Percentiles rank a stretch among this genome's conserved stretches.
Evolutionary conservation across 2,797 vertebrate species (phyloP).

Genomic region (Rhadinocentrus ornatus): DNA sequence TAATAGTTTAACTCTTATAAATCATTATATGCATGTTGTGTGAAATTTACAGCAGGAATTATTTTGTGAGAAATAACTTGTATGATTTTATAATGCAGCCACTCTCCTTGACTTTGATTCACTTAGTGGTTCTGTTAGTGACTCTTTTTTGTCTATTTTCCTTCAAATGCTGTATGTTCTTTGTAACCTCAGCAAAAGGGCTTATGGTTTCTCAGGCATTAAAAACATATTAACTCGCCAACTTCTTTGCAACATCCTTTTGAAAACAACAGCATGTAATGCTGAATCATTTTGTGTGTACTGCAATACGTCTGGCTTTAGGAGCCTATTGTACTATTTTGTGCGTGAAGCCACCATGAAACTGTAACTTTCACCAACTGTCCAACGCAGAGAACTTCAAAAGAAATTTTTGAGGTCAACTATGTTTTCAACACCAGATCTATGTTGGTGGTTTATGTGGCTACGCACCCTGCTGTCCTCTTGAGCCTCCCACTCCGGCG

Average conservation of each 20-base stretch:
- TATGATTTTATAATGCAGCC: slow-evolving; percentile 19
- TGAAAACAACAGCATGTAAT: slow-evolving; percentile 48
- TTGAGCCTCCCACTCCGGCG: slow-evolving; percentile 85
- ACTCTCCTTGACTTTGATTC: slow-evolving; percentile 37
- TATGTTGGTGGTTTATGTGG: slow-evolving; percentile 1
- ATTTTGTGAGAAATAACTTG: slow-evolving; percentile 11
- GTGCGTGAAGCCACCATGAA: slow-evolving; percentile 16
- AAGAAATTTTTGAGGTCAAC: not conserved
- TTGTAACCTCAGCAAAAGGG: slow-evolving; percentile 59
- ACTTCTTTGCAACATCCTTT: slow-evolving; percentile 24
- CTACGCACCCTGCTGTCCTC: slow-evolving; percentile 86
- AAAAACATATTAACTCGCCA: slow-evolving; percentile 43
- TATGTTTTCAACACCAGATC: slow-evolving; percentile 1
- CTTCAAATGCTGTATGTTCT: slow-evolving; percentile 34
- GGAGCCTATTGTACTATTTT: slow-evolving; percentile 1
- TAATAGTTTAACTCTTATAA: not conserved
- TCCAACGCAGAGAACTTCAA: slow-evolving; percentile 13
- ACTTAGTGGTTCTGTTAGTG: not conserved
- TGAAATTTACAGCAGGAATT: slow-evolving; percentile 14
- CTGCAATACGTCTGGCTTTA: slow-evolving; percentile 22
- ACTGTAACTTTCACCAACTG: slow-evolving; percentile 21
- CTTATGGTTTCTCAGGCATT: slow-evolving; percentile 54
- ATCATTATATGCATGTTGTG: not conserved
- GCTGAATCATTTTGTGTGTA: slow-evolving; percentile 24
- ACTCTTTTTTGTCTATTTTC: slow-evolving; percentile 25